Percentiles rank a stretch among this genome's conserved stretches.
phyloP scores from a whole-genome alignment of 92 coral and sea anemone species.

The Phymanthus crucifer region DNA sequence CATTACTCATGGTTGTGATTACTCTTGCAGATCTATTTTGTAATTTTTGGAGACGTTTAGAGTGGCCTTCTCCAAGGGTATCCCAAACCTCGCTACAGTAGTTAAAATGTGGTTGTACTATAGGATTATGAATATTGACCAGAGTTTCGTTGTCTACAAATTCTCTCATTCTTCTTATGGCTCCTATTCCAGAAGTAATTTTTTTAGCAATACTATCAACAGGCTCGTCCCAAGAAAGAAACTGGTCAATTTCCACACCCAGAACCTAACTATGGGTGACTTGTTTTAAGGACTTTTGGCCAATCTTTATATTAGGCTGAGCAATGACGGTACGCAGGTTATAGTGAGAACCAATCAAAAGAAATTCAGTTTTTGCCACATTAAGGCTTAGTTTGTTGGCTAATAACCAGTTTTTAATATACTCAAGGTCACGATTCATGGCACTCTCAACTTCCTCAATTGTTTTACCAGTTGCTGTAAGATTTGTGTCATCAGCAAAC shows the following conservation, averaged over 20 bases:
- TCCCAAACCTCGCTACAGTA: too few species aligned
- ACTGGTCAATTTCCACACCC: not conserved
- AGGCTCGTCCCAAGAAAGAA: conserved; percentile 41
- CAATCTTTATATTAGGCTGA: conserved; percentile 34
- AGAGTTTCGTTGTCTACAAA: conserved; percentile 25
- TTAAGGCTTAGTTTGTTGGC: conserved; percentile 28
- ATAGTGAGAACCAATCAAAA: conserved; percentile 34
- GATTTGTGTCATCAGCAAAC: conserved; percentile 47
- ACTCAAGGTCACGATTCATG: too few species aligned
- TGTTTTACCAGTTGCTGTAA: conserved; percentile 16
- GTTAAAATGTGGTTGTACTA: too few species aligned
- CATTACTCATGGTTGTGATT: not conserved
- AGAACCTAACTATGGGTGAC: conserved; percentile 45
- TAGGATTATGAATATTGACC: conserved; percentile 16
- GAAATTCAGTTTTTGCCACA: conserved; percentile 35
- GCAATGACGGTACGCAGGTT: conserved; percentile 19
- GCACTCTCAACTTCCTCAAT: not conserved
- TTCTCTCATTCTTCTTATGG: conserved; percentile 11
- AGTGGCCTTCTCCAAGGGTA: not conserved
- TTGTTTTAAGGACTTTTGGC: conserved; percentile 34
- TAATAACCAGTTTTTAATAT: conserved; percentile 32
- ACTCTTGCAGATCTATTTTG: not conserved
- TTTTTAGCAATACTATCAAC: conserved; percentile 36
- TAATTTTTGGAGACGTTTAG: not conserved
- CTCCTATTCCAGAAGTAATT: conserved; percentile 48